These are phyloP conservation scores for Eristalis pertinax DNA, from an alignment of 2,888 invertebrate genomes.

Conservation along the genomic window DNA sequence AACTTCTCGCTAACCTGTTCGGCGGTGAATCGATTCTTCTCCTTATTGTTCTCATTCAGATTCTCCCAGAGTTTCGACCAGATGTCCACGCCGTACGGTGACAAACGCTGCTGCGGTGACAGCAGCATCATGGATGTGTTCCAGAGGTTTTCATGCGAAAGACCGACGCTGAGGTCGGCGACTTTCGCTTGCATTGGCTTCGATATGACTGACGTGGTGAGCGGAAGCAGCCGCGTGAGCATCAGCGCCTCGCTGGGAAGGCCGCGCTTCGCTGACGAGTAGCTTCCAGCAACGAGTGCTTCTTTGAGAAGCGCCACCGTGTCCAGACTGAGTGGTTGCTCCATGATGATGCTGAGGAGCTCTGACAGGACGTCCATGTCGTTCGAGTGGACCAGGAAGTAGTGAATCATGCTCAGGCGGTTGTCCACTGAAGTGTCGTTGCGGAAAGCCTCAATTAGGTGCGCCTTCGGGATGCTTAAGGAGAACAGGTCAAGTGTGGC, in stretches of 20 bases:
- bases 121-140: constrained; percentile 91
- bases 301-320: constrained; percentile 87
- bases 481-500: constrained; percentile 88
- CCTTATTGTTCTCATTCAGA: constrained; percentile 84
- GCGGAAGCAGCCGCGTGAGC: constrained; percentile 87
- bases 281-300: constrained; percentile 89
- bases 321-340: constrained; percentile 85
- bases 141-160: constrained; percentile 89
- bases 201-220: constrained; percentile 83
- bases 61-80: constrained; percentile 92
- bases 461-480: constrained; percentile 85
- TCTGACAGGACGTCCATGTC: constrained; percentile 89
- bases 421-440: constrained; percentile 86
- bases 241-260: constrained; percentile 87
- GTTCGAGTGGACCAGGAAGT: constrained; percentile 89
- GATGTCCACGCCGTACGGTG: constrained; percentile 90
- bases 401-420: constrained; percentile 91
- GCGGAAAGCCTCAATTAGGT: constrained; percentile 87
- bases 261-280: constrained; percentile 87
- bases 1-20: constrained; percentile 89
- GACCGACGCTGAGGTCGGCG: constrained; percentile 83
- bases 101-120: constrained; percentile 91
- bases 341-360: constrained; percentile 85
- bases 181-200: constrained; percentile 81
- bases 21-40: constrained; percentile 85